Conservation (phyloP, 2,888 invertebrate species). For the Hemaris fuciformis region DNA sequence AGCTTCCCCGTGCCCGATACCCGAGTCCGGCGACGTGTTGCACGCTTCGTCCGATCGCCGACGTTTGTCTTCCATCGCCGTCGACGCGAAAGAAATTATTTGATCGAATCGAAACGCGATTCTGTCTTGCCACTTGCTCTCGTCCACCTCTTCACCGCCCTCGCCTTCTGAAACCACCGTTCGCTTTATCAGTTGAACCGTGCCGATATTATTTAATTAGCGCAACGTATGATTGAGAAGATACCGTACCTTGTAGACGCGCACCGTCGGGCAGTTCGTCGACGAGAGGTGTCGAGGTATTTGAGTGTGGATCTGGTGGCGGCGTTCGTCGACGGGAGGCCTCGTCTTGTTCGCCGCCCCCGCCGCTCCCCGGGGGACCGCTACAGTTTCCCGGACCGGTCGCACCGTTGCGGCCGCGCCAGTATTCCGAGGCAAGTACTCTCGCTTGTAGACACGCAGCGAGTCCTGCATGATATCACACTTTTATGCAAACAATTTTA, state of each 20-base stretch:
- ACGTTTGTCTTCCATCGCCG: constrained; percentile 93
- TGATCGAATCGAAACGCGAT: constrained; percentile 97
- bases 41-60: constrained; percentile 91
- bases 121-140: constrained; percentile 95
- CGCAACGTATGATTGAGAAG: not conserved
- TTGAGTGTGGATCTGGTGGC: constrained; percentile 86
- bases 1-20: constrained; percentile 88
- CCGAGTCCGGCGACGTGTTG: constrained; percentile 92
- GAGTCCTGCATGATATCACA: constrained; percentile 78
- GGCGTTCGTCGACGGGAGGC: constrained; percentile 65
- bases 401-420: constrained; percentile 80
- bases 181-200: not conserved
- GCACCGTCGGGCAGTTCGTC: constrained; percentile 79
- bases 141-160: constrained; percentile 86
- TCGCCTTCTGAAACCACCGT: constrained; percentile 74
- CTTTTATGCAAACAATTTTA: not conserved
- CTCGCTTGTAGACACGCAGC: constrained; percentile 92
- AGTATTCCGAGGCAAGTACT: constrained; percentile 85
- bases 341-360: constrained; percentile 41
- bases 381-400: constrained; percentile 33
- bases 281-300: constrained; percentile 83
- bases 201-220: no score
- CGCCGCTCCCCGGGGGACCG: constrained; percentile 27
- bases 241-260: constrained; percentile 60
- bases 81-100: constrained; percentile 95